These are phyloP conservation scores for Sminthopsis crassicaudata DNA, from an alignment of 2,113 vertebrate genomes.

Conservation along the genomic window DNA sequence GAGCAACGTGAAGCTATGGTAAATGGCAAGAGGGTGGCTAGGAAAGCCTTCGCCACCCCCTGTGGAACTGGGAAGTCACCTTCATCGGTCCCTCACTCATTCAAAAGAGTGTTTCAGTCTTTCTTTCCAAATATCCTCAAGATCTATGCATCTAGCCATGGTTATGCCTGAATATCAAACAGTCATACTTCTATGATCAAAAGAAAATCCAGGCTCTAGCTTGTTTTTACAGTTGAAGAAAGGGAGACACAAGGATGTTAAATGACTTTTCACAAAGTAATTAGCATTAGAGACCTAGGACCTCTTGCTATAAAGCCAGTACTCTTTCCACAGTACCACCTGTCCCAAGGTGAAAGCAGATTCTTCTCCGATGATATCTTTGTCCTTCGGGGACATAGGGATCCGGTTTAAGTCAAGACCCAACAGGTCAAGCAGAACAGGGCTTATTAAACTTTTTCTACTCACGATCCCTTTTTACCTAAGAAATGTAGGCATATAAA, in stretches of 20 bases:
- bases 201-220: background rate
- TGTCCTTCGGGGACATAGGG: background rate
- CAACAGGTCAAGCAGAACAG: background rate
- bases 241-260: background rate
- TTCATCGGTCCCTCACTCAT: background rate
- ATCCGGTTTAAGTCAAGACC: background rate
- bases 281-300: background rate
- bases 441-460: no score
- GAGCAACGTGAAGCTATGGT: conserved; percentile 83
- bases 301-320: background rate
- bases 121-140: background rate
- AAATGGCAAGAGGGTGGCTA: conserved; percentile 33
- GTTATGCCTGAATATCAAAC: background rate
- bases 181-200: background rate
- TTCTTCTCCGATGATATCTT: background rate
- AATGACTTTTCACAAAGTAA: background rate
- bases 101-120: background rate
- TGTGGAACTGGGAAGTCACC: background rate
- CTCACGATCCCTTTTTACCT: no score
- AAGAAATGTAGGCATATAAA: no score
- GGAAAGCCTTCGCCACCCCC: background rate
- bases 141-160: background rate
- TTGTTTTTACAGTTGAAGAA: background rate
- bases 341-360: background rate
- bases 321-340: background rate